Evolutionary conservation across 2,113 vertebrate genomes (phyloP), one percentile per base, ranked within the genome.

Genomic region (Mormoops blainvillei): DNA sequence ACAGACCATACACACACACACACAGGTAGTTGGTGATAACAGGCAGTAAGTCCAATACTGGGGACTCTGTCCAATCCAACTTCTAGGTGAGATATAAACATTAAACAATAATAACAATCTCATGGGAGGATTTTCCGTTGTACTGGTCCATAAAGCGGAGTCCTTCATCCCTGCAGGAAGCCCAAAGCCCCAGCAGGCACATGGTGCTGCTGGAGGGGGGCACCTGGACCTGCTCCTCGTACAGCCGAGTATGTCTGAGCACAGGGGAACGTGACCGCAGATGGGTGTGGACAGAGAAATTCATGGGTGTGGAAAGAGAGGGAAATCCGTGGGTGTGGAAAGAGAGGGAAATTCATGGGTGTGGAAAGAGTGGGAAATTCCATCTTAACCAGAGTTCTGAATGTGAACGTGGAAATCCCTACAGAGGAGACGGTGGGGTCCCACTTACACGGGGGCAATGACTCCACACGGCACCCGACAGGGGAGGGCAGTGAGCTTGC

Each of bases 381-480:
- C 0, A 0, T n/a, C 56, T 7, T 2, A 7, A 7, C 31, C 45
- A 13, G 18, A 19, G 4, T 41, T 80, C 70, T 38, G 38, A 41
- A 48, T 1, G 1, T 4, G 20, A 70, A 58, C 5, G 16, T 2
- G 41, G 56, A 67, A 48, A 80, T 19, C 22, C 48, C 41, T 15
- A 1, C 28, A 45, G 26, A 33, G 20, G 33, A 15, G 31, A 28
- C 0, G 2, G 2, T 1, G 12, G 61, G 4, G 50, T 28, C 41
- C 14, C 26, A 28, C 54, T 11, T 8, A 31, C 9, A 8, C 16
- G 33, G 9, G 19, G 50, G 14, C 38, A 36, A 10, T 2, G 31
- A 52, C 31, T 19, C 33, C 19, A 38, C 1, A 0, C 41, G 5
- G 20, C 4, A 16, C 12, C 31, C 48, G 0, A 28, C 0, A 31